Conservation (phyloP, 2,888 invertebrate genomes). For the Leucophenga maculata region DNA sequence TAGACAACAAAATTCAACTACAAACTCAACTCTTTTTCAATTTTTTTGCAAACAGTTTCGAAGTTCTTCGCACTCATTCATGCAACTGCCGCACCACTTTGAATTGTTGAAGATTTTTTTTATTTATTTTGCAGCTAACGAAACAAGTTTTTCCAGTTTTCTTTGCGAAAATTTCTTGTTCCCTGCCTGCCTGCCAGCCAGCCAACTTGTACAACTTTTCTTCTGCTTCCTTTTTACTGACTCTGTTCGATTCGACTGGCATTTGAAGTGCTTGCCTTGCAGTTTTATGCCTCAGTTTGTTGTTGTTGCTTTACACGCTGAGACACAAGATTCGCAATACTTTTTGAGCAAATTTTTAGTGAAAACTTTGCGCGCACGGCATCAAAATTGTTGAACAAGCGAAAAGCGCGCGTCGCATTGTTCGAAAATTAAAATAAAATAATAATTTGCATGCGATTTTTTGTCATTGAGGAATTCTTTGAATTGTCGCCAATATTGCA, state of each 20-base stretch:
- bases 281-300: slow-evolving; percentile 49
- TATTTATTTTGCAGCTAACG: neutral
- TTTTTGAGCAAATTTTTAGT: neutral
- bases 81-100: slow-evolving; percentile 12
- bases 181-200: slow-evolving; percentile 9
- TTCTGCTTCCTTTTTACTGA: slow-evolving; percentile 49
- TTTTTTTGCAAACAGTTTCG: neutral
- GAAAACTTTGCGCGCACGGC: slow-evolving; percentile 4
- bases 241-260: slow-evolving; percentile 44
- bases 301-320: slow-evolving; percentile 48
- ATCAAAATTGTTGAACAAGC: slow-evolving; percentile 9
- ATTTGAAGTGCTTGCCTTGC: slow-evolving; percentile 48
- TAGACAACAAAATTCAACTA: slow-evolving; percentile 5
- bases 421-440: no score
- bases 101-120: neutral
- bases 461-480: no score
- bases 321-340: slow-evolving; percentile 17
- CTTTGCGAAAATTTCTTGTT: slow-evolving; percentile 26
- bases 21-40: neutral
- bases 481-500: no score
- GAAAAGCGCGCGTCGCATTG: neutral
- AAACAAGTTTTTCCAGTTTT: slow-evolving; percentile 65
- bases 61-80: slow-evolving; percentile 2
- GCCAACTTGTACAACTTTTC: slow-evolving; percentile 45
- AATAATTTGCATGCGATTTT: no score